phyloP scores from a whole-genome alignment of 2,797 vertebrate species.

The Orientallactaga sibirica region DNA sequence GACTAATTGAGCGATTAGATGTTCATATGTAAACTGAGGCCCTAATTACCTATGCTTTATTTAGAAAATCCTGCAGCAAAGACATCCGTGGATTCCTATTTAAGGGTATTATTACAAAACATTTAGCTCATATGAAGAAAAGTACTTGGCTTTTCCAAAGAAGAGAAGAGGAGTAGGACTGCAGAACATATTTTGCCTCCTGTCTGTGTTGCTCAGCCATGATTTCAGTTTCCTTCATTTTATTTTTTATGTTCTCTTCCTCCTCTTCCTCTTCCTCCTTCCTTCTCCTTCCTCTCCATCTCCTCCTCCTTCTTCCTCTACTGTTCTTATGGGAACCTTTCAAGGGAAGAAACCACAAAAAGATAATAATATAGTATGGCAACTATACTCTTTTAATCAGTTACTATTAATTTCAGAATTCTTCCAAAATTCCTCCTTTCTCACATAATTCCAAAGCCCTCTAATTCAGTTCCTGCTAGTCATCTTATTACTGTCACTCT shows the following conservation, averaged over 20 bases:
- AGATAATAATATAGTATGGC: not conserved
- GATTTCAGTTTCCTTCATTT: not conserved
- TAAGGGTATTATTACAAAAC: slow-evolving; percentile 73
- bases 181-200: not conserved
- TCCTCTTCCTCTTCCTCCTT: not conserved
- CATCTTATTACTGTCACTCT: not conserved
- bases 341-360: not conserved
- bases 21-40: slow-evolving; percentile 62
- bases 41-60: slow-evolving; percentile 76
- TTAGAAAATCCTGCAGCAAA: slow-evolving; percentile 66
- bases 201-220: not conserved
- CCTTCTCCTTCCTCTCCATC: not conserved
- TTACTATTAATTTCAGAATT: not conserved
- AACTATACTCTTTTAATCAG: not conserved
- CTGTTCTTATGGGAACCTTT: not conserved
- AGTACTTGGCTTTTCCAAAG: slow-evolving; percentile 37
- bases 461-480: not conserved
- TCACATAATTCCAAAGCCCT: not conserved
- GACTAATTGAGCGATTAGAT: slow-evolving; percentile 76
- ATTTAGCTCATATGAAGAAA: slow-evolving; percentile 61
- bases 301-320: rapidly evolving
- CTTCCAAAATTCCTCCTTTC: not conserved
- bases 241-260: not conserved
- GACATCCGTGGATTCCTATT: slow-evolving; percentile 49
- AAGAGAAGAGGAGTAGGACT: not conserved